Evolutionary conservation across 2,797 vertebrate species (phyloP).

Genomic region (Notolabrus celidotus): DNA sequence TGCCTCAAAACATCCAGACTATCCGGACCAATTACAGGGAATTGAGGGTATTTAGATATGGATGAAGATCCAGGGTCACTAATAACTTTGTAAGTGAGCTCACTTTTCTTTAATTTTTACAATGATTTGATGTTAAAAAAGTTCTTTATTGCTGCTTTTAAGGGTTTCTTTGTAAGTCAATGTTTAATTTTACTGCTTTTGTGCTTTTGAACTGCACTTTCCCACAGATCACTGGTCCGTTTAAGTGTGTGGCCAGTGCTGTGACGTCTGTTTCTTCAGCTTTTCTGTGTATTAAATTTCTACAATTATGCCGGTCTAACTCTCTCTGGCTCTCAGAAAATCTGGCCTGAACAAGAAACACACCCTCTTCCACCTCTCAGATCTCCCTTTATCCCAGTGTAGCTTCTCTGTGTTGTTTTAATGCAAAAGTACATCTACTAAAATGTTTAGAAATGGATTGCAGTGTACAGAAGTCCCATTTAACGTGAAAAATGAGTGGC

Average conservation of each 20-base stretch:
- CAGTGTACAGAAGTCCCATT: conserved; percentile 36
- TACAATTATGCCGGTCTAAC: conserved; percentile 4
- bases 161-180: background rate
- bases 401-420: background rate
- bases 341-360: background rate
- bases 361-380: background rate
- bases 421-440: conserved; percentile 5
- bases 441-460: background rate
- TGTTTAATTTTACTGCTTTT: background rate
- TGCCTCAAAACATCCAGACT: conserved; percentile 25
- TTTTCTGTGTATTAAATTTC: conserved; percentile 24
- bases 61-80: background rate
- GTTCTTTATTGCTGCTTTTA: background rate
- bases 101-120: background rate
- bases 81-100: background rate
- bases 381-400: background rate
- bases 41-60: conserved; percentile 4
- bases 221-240: background rate
- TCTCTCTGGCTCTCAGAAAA: background rate
- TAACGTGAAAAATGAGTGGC: conserved; percentile 26
- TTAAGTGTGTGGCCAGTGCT: conserved; percentile 2
- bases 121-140: conserved; percentile 1
- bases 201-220: conserved; percentile 6
- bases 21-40: conserved; percentile 31
- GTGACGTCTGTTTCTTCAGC: conserved; percentile 11